These are phyloP conservation scores for Tetrao urogallus DNA, from an alignment of 2,113 vertebrate species.

Conservation along the genomic window DNA sequence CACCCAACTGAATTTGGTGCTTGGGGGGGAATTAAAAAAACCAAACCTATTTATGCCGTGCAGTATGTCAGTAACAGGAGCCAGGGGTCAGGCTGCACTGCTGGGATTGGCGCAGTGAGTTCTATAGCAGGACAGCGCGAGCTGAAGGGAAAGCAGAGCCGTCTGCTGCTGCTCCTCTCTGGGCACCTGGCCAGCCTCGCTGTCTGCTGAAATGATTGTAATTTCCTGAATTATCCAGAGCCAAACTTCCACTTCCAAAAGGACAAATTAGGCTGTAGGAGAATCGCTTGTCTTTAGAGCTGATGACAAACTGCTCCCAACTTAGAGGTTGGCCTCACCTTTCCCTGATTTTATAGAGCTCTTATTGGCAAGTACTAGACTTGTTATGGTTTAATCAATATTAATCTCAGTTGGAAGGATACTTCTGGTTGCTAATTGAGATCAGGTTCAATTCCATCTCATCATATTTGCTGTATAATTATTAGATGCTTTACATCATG, in stretches of 20 bases:
- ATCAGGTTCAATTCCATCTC: constrained; percentile 62
- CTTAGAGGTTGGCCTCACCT: constrained; percentile 66
- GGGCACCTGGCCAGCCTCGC: constrained; percentile 46
- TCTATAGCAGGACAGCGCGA: neutral
- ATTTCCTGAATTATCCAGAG: constrained; percentile 60
- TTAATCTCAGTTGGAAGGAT: constrained; percentile 69
- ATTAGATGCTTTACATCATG: constrained; percentile 65
- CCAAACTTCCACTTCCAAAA: constrained; percentile 57
- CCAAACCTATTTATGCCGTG: neutral
- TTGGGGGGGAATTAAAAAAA: constrained; percentile 3
- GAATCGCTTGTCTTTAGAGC: constrained; percentile 52
- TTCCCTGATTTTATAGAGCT: constrained; percentile 64
- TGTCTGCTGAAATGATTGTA: constrained; percentile 9
- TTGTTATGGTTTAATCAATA: constrained; percentile 72
- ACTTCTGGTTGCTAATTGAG: constrained; percentile 72
- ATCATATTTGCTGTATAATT: constrained; percentile 55
- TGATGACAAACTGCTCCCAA: constrained; percentile 42
- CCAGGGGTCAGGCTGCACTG: neutral
- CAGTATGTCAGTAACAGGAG: neutral
- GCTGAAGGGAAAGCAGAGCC: neutral
- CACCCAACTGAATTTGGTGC: constrained; percentile 39
- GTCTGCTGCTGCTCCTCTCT: constrained; percentile 12
- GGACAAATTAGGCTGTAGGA: constrained; percentile 62
- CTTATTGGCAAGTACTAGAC: constrained; percentile 65
- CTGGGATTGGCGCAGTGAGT: neutral